Conservation (phyloP, 2,797 vertebrate species). For the Ciconia nigra region DNA sequence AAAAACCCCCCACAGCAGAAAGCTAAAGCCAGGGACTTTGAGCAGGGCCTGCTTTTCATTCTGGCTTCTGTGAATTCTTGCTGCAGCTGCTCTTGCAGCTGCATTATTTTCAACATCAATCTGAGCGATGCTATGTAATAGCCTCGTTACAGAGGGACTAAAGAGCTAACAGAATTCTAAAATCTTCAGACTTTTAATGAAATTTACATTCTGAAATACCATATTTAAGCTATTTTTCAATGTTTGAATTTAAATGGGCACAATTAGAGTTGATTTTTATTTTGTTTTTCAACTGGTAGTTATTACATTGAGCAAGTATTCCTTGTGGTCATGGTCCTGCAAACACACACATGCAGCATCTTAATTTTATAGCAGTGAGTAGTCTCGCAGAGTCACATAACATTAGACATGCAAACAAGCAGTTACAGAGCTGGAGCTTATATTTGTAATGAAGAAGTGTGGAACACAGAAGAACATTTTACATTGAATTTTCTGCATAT, state of each 20-base stretch:
- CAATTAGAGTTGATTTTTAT: constrained; percentile 57
- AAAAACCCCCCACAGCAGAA: background rate
- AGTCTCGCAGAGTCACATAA: background rate
- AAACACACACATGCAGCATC: constrained; percentile 9
- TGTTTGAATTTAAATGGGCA: constrained; percentile 38
- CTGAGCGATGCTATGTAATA: constrained; percentile 31
- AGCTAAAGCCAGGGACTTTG: background rate
- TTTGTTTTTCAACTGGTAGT: constrained; percentile 54
- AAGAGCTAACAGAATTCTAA: constrained; percentile 30
- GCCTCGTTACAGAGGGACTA: constrained; percentile 43
- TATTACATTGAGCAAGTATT: constrained; percentile 27
- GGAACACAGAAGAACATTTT: background rate
- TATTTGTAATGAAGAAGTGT: background rate
- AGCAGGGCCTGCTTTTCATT: constrained; percentile 1
- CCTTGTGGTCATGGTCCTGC: background rate
- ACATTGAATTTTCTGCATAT: background rate
- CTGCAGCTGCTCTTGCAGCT: constrained; percentile 59
- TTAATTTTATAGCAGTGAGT: constrained; percentile 2
- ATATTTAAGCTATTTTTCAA: constrained; percentile 54
- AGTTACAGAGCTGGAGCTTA: background rate
- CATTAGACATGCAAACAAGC: constrained; percentile 12
- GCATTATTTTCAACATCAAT: constrained; percentile 53
- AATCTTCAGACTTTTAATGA: constrained; percentile 13
- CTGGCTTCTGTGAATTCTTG: constrained; percentile 21
- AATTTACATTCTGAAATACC: constrained; percentile 49